Base-by-base conservation (phyloP, 2,888 invertebrate species). In the Aporophyla nigra region DNA sequence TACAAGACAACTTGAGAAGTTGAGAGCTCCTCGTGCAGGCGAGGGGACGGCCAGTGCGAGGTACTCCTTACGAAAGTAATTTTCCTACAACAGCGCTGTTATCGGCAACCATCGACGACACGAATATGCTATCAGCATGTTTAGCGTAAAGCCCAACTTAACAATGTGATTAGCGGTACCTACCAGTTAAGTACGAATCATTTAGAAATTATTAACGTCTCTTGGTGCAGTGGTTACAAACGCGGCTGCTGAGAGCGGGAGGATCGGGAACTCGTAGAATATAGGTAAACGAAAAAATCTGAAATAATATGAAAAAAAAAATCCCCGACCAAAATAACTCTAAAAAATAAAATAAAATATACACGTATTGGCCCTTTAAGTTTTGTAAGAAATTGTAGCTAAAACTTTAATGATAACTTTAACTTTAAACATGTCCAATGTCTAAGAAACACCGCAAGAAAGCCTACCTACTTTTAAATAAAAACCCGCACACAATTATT, bases 61-160 rank as follows among this genome's bases (percentile, higher is more conserved):
- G 27, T 72, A 73, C 46, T 73, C 24, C 10, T 24, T 19, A 16
- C 3, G 16, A 10, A 76, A 76, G 53, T 75, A 62, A 10, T 62
- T 46, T 62, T 24, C 76, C 53, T 40, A 33, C 74, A 74, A 46
- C 21, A 43, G 40, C 33, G 16, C 49, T 62, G 62, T 54, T 62
- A 74, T 76, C 76, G 43, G 43, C 5, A 33, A 33, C 33, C 33
- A 12, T 46, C 5, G n/a, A 43, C 61, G 33, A 76, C 24, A 33
- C 61, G 9, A 27, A 53, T 46, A 19, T n/a, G 40, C 53, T 74
- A 61, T 74, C 53, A 61, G 43, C 27, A 40, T 21, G 24, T 33
- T 58, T 40, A 53, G 33, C 43, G 53, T 24, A 27, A n/a, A 61
- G 43, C n/a, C 40, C n/a, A 27, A 53, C 59, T 74, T 61, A 61